Percentiles rank a stretch among this genome's conserved stretches.
Evolutionary conservation across 2,797 vertebrate species (phyloP).

Genomic region (Prunella strophiata): DNA sequence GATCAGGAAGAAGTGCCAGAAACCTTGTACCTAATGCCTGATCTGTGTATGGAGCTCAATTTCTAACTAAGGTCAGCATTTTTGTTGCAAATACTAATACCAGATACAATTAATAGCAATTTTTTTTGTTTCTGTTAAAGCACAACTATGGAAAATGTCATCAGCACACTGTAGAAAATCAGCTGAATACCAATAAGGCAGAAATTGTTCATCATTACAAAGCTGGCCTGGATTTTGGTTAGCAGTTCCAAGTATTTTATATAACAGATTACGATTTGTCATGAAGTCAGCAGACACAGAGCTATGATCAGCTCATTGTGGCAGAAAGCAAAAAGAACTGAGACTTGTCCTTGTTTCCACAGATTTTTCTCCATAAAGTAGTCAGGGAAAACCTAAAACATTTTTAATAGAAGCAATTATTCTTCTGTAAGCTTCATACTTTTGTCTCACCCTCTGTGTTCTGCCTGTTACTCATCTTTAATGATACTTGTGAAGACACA

Average conservation of each 20-base stretch:
- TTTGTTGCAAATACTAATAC: neutral
- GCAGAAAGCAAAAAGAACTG: neutral
- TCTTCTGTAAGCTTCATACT: constrained; percentile 22
- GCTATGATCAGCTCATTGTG: constrained; percentile 12
- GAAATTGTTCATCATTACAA: constrained; percentile 35
- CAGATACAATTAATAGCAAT: neutral
- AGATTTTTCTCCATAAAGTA: constrained; percentile 46
- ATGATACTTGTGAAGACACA: neutral
- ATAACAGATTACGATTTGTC: constrained; percentile 40
- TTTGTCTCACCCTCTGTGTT: constrained; percentile 23
- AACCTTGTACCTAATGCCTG: neutral
- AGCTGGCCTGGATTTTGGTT: constrained; percentile 45
- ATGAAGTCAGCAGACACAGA: constrained; percentile 20
- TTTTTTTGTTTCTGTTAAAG: neutral
- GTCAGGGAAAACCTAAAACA: constrained; percentile 41
- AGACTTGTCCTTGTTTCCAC: constrained; percentile 36
- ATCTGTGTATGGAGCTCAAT: neutral
- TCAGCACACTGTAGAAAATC: constrained; percentile 20
- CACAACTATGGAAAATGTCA: constrained; percentile 5
- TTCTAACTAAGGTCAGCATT: neutral
- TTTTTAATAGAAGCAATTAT: constrained; percentile 49
- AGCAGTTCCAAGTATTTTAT: constrained; percentile 46
- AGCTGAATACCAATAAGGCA: constrained; percentile 38
- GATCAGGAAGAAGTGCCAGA: neutral
- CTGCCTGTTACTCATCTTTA: constrained; percentile 40